Base-by-base conservation (phyloP, 2,888 invertebrate species). In the Linnaemya vulpina region DNA sequence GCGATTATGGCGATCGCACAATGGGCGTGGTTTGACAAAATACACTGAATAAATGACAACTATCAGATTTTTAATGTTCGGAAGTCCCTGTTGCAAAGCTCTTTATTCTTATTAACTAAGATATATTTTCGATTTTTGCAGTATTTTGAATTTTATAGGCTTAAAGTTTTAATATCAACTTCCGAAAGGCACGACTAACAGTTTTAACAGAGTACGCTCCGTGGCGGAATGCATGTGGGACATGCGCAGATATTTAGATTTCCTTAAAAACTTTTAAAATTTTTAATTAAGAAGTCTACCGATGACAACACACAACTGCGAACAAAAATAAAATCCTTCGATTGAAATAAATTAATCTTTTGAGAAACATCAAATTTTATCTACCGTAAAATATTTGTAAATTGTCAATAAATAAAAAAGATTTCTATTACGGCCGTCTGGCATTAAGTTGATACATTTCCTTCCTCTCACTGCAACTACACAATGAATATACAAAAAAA, bases 301-400 rank as follows among this genome's bases (percentile, higher is more conserved):
- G 17, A 62, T 9, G 20, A 62, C 15, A 22, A 3, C 15, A 38
- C 8, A 51, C 9, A 55, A 35, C 25, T 25, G 9, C 22, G n/a
- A n/a, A n/a, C n/a, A n/a, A n/a, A 68, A 49, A 15, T 13, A 3
- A 49, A 77, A 49, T 46, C 40, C 13, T 40, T 4, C 13, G 7
- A 46, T 35, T 60, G n/a, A 20, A 70, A 51, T 25, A 20, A 70
- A 51, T 25, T 62, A 40, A 40, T 30, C 40, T 15, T 9, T 17
- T 40, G 67, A 30, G 7, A 4, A 58, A 9, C 58, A 80, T 78
- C 2, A 60, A 65, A 60, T 65, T 79, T 80, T 73, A 80, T 80
- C 38, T 65, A 49, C 55, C 58, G 79, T 67, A 80, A 80, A n/a
- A 80, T 73, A 67, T 80, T 73, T 80, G 22, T 60, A 73, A 73